Conservation (phyloP, 2,888 invertebrate genomes). For the Sclerodermus sp. region DNA sequence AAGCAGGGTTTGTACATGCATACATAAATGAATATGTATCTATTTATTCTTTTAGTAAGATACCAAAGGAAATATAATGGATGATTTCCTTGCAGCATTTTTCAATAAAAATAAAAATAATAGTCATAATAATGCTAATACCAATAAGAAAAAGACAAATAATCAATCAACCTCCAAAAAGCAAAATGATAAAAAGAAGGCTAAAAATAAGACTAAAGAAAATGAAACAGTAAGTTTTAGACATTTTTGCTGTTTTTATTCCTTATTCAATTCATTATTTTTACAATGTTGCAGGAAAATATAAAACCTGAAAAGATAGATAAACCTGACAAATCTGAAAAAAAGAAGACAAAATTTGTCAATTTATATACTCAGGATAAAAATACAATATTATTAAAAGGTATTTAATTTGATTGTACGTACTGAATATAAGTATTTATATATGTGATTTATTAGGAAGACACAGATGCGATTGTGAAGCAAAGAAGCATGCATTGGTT, state of each 20-base stretch:
- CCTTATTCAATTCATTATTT: too few species aligned
- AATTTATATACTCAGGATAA: constrained; percentile 69
- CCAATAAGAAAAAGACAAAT: too few species aligned
- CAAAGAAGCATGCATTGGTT: constrained; percentile 83
- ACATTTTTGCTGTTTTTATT: too few species aligned
- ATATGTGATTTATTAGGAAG: constrained; percentile 50
- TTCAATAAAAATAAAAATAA: constrained; percentile 41
- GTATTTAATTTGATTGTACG: constrained; percentile 32
- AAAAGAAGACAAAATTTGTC: constrained; percentile 74
- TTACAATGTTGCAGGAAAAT: too few species aligned
- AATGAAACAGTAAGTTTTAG: constrained; percentile 15
- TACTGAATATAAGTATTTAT: background rate
- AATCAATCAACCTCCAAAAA: constrained; percentile 21
- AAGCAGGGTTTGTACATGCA: constrained; percentile 25
- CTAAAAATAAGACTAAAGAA: constrained; percentile 33
- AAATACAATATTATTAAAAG: constrained; percentile 60
- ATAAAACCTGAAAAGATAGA: constrained; percentile 12
- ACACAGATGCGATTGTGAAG: constrained; percentile 89
- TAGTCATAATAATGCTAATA: constrained; percentile 24
- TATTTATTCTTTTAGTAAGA: too few species aligned
- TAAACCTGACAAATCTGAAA: constrained; percentile 43
- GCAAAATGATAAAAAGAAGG: constrained; percentile 46
- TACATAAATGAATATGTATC: too few species aligned
- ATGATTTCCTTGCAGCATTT: constrained; percentile 25
- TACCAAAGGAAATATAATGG: too few species aligned